Base-by-base conservation (phyloP, 2,797 vertebrate genomes). In the Crocidura indochinensis region DNA sequence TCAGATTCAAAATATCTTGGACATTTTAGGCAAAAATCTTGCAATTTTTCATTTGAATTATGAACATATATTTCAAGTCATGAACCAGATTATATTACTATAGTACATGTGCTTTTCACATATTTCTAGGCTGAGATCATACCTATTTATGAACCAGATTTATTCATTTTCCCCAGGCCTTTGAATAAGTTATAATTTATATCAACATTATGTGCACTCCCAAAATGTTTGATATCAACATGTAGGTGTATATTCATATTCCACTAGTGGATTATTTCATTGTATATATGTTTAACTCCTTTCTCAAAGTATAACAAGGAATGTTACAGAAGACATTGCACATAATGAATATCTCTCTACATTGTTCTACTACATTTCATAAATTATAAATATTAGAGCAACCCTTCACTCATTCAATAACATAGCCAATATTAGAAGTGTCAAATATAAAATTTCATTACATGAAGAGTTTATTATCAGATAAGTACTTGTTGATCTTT, bases 211-310 rank as follows among this genome's bases (percentile, higher is more conserved):
- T 74, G 9, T 64, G 2, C 6, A 1, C 2, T 71, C 67, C 53
- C 49, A 6, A 67, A 27, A 7, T 81, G 29, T 71, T 77, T 71
- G 8, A n/a, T 64, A 77, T 11, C 9, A 74, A 27, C 1, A 2
- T 24, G 1, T 31, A 78, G 12, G 10, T 60, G 2, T 3, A 51
- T 46, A 4, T 7, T 56, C 9, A 5, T 0, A 0, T 1, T 6
- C 7, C 17, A 15, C 3, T 47, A 76, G 8, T 11, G 67, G 38
- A 38, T 56, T 77, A 31, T 10, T 44, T 10, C 17, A 29, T 20
- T 87, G 14, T 19, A 11, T 46, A 46, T 9, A 3, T 68, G 24
- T 81, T 49, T 76, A 84, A 27, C 19, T 8, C 47, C 76, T 93
- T 12, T 12, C 17, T 38, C 51, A 51, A n/a, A 20, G 47, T 2